These are phyloP conservation scores for Rhyacophila evoluta DNA, from an alignment of 2,888 invertebrate genomes.

Conservation along the genomic window DNA sequence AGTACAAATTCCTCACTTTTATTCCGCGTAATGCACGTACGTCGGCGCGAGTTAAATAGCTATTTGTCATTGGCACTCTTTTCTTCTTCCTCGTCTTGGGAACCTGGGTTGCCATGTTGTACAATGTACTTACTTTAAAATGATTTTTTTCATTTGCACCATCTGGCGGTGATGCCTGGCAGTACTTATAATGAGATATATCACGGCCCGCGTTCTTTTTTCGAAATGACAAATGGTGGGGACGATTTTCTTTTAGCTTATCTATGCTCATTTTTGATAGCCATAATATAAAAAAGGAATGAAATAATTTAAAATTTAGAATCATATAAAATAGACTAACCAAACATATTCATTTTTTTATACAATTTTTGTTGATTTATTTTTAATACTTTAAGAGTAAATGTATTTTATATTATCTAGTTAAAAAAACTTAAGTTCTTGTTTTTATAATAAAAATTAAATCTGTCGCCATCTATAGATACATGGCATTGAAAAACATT, in stretches of 20 bases:
- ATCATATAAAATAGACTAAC: no score
- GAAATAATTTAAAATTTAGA: no score
- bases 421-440: no score
- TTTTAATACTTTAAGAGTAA: no score
- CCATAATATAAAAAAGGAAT: no score
- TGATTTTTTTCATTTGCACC: constrained; percentile 54
- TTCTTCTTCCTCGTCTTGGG: constrained; percentile 29
- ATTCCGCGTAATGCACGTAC: constrained; percentile 52
- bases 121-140: constrained; percentile 44
- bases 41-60: constrained; percentile 55
- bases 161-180: constrained; percentile 49
- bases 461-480: no score
- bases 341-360: no score
- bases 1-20: constrained; percentile 54
- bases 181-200: constrained; percentile 45
- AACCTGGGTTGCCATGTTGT: constrained; percentile 6
- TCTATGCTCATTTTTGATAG: background rate
- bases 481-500: no score
- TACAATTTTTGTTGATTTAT: no score
- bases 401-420: no score
- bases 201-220: constrained; percentile 29
- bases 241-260: background rate
- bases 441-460: no score
- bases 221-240: background rate
- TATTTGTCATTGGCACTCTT: constrained; percentile 55